phyloP scores from a whole-genome alignment of 1,140 invertebrate genomes.

The Chironomus striatipennis region DNA sequence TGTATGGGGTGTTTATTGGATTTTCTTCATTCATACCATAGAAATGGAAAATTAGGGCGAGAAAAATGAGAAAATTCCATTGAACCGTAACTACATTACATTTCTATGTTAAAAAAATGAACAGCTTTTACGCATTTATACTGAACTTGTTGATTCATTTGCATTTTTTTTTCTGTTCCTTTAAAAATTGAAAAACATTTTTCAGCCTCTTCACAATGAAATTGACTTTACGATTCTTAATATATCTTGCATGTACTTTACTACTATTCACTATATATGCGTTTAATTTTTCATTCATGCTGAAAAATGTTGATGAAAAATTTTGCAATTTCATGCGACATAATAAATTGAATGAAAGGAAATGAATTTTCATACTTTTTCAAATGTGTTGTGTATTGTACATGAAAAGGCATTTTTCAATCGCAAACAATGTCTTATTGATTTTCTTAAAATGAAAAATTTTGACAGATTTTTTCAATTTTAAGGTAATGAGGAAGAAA shows the following conservation, averaged over 20 bases:
- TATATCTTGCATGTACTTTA: no score
- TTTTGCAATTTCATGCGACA: conserved; percentile 10
- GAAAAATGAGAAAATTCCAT: conserved; percentile 10
- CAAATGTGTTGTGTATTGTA: not conserved
- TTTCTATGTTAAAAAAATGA: not conserved
- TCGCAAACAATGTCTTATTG: not conserved
- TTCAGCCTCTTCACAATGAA: not conserved
- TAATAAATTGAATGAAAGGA: not conserved
- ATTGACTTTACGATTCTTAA: no score
- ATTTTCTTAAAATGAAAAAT: no score
- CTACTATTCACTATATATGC: not conserved
- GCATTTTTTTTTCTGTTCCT: not conserved
- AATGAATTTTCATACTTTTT: not conserved
- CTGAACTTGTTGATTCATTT: conserved; percentile 23
- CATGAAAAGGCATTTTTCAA: not conserved
- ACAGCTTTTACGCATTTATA: conserved; percentile 17
- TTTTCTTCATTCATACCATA: not conserved
- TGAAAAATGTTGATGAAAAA: conserved; percentile 9
- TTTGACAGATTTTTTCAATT: no score
- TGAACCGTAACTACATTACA: conserved; percentile 4
- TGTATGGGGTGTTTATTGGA: conserved; percentile 23
- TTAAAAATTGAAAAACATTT: conserved; percentile 10
- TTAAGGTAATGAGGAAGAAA: no score
- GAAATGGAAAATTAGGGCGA: conserved; percentile 1
- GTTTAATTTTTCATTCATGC: conserved; percentile 1